phyloP scores from a whole-genome alignment of 2,113 vertebrate species.

The Protobothrops flavoviridis region DNA sequence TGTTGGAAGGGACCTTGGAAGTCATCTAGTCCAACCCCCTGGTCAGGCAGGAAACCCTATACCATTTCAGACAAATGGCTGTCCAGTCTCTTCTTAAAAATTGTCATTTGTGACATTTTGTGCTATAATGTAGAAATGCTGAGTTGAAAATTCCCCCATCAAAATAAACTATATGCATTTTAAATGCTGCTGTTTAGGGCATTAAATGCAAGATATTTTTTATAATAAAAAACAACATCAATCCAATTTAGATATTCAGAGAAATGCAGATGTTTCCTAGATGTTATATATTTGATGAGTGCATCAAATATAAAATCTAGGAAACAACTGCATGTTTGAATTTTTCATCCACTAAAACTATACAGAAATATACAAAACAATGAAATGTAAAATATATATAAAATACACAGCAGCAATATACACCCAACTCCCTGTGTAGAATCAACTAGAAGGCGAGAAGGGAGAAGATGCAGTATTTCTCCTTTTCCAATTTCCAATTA shows the following conservation, averaged over 20 bases:
- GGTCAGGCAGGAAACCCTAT: no score
- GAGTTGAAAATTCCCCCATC: constrained; percentile 50
- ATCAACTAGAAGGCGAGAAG: neutral
- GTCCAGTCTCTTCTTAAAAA: no score
- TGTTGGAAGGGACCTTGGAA: no score
- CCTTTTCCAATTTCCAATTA: neutral
- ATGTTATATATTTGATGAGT: neutral
- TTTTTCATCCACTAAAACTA: neutral
- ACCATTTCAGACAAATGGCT: no score
- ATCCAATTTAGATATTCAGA: neutral
- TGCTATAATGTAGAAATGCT: constrained; percentile 68
- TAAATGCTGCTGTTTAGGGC: constrained; percentile 63
- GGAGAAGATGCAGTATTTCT: neutral
- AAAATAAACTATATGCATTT: constrained; percentile 39
- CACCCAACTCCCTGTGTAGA: neutral
- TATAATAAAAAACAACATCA: neutral
- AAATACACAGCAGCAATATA: neutral
- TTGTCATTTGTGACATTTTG: constrained; percentile 59
- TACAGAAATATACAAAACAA: neutral
- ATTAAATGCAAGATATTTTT: constrained; percentile 30
- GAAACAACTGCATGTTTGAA: neutral
- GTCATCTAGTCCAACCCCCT: no score
- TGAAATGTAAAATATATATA: neutral
- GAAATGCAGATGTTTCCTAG: neutral
- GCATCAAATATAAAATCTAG: neutral